phyloP scores from a whole-genome alignment of 2,797 vertebrate genomes.

The Siniperca scherzeri region DNA sequence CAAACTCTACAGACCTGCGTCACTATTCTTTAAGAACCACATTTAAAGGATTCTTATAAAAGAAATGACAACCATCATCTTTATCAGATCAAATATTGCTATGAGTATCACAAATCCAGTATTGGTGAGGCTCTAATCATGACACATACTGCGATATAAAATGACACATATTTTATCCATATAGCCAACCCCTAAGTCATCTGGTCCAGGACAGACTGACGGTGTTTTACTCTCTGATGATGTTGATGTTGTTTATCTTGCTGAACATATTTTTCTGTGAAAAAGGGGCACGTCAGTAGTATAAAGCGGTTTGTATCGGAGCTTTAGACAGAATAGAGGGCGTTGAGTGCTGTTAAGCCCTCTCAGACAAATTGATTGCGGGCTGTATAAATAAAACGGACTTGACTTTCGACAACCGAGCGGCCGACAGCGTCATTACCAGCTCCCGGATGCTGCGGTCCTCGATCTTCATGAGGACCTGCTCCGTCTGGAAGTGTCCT shows the following conservation, averaged over 20 bases:
- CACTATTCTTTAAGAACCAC: neutral
- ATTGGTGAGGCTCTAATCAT: neutral
- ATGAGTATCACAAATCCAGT: neutral
- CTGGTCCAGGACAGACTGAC: neutral
- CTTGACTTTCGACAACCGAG: neutral
- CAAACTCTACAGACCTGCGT: neutral
- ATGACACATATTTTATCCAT: neutral
- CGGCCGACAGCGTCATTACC: conserved; percentile 56
- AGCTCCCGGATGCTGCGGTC: conserved; percentile 92
- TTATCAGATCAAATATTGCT: no score
- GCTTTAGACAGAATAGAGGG: neutral
- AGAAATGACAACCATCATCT: no score
- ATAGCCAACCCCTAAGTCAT: neutral
- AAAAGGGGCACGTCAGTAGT: neutral
- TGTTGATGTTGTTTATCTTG: neutral
- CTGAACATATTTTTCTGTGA: neutral
- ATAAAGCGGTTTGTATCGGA: no score
- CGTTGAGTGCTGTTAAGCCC: no score
- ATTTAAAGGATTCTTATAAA: neutral
- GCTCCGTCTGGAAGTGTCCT: conserved; percentile 94
- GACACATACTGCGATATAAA: neutral
- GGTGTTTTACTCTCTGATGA: neutral
- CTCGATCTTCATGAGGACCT: conserved; percentile 96
- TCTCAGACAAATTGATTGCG: neutral
- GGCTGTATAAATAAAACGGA: neutral